A percentile compares a stretch with the other conserved stretches of the same genome.
Conservation (phyloP, 1,140 invertebrate species). For the Apis laboriosa region DNA sequence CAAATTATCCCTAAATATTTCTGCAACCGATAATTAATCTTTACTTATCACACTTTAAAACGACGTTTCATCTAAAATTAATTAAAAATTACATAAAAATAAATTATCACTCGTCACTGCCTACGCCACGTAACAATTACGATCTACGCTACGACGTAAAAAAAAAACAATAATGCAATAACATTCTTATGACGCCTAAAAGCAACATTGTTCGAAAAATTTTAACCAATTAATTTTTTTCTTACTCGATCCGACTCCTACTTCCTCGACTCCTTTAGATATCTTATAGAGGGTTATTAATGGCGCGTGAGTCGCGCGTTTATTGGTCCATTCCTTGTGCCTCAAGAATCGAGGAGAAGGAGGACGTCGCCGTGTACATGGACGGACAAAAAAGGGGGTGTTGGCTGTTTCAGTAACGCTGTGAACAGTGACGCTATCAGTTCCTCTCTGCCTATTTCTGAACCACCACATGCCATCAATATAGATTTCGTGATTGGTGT, state of each 20-base stretch:
- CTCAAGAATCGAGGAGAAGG: constrained; percentile 7
- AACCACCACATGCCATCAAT: neutral
- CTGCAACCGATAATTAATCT: no score
- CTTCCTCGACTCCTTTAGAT: constrained; percentile 24
- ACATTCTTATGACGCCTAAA: no score
- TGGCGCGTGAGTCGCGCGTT: neutral
- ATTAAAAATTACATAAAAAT: no score
- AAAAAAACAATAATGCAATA: no score
- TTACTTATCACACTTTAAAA: no score
- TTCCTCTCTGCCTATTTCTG: constrained; percentile 7
- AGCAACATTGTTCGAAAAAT: no score
- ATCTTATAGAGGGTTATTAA: constrained; percentile 16
- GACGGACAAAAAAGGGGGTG: constrained; percentile 55
- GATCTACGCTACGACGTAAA: no score
- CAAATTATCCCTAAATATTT: neutral
- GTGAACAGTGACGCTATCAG: constrained; percentile 47
- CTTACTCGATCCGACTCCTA: constrained; percentile 27
- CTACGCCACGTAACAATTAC: no score
- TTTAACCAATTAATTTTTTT: no score
- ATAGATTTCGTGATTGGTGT: no score
- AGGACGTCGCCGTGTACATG: constrained; percentile 20
- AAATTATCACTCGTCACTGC: no score
- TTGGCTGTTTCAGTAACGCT: constrained; percentile 54
- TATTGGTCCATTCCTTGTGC: constrained; percentile 19
- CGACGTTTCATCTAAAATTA: no score